Conservation (phyloP, 2,113 vertebrate species). For the Dasyornis broadbenti region DNA sequence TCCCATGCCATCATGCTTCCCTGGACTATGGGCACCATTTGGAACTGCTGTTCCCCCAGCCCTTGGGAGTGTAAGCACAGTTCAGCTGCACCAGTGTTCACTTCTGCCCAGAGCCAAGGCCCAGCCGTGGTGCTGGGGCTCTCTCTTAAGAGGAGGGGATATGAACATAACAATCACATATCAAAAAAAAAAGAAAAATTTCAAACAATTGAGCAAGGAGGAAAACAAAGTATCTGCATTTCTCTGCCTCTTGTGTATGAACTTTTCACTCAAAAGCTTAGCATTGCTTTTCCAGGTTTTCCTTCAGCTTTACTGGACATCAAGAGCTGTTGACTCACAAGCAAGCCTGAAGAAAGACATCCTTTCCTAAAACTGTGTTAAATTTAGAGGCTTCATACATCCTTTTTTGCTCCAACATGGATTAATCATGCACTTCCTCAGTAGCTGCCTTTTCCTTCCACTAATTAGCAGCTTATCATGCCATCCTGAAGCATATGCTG, state of each 20-base stretch:
- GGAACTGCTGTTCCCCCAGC: not conserved
- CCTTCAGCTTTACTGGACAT: not conserved
- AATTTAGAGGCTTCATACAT: not conserved
- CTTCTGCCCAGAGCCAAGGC: not conserved
- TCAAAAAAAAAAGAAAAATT: not conserved
- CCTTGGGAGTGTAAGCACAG: not conserved
- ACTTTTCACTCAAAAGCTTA: not conserved
- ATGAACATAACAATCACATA: not conserved
- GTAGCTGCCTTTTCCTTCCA: not conserved
- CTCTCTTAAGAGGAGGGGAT: not conserved
- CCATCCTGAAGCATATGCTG: not conserved
- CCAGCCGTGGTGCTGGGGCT: not conserved
- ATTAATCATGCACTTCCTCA: not conserved
- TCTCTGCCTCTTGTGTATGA: not conserved
- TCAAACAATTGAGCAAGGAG: not conserved
- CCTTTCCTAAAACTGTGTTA: not conserved
- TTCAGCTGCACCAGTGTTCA: accelerated
- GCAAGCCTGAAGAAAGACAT: not conserved
- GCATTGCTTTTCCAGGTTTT: not conserved
- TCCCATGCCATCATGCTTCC: not conserved
- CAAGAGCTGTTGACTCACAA: not conserved
- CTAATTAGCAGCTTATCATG: not conserved
- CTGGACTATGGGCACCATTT: not conserved
- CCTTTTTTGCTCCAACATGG: not conserved
- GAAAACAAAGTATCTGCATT: not conserved